These are phyloP conservation scores for Premnoplex brunnescens DNA, from an alignment of 2,797 vertebrate genomes.

Conservation along the genomic window DNA sequence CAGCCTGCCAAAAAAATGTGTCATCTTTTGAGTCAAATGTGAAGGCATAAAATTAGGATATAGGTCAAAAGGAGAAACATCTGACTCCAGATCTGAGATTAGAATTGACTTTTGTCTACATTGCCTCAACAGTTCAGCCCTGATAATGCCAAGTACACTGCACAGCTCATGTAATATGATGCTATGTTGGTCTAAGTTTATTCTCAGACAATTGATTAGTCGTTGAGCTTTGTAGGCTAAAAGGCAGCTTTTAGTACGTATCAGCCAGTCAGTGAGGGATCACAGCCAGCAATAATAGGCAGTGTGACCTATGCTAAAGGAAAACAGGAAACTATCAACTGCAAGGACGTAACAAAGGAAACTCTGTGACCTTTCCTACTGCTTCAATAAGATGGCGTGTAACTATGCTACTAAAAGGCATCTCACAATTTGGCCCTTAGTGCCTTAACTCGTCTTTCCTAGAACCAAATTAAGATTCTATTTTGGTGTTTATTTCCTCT, in stretches of 20 bases:
- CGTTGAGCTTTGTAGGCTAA: neutral
- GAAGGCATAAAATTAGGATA: neutral
- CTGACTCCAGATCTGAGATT: neutral
- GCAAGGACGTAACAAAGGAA: neutral
- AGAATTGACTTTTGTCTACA: slow-evolving; percentile 20
- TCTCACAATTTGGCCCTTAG: neutral
- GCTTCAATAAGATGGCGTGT: neutral
- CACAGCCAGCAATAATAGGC: neutral
- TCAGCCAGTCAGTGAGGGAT: neutral
- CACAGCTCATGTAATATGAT: neutral
- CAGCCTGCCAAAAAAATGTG: neutral
- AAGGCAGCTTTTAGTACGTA: neutral
- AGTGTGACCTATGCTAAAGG: neutral
- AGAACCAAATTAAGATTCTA: neutral
- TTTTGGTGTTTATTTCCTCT: neutral
- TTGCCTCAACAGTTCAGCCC: neutral
- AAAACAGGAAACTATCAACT: slow-evolving; percentile 24
- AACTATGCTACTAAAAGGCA: neutral
- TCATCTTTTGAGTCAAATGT: neutral
- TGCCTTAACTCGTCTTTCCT: neutral
- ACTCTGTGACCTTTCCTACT: neutral
- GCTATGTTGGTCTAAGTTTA: neutral
- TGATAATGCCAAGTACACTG: neutral
- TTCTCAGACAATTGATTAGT: slow-evolving; percentile 7
- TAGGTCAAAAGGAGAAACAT: slow-evolving; percentile 4